phyloP scores from a whole-genome alignment of 2,797 vertebrate species.

The Hydrocynus forskahlii region DNA sequence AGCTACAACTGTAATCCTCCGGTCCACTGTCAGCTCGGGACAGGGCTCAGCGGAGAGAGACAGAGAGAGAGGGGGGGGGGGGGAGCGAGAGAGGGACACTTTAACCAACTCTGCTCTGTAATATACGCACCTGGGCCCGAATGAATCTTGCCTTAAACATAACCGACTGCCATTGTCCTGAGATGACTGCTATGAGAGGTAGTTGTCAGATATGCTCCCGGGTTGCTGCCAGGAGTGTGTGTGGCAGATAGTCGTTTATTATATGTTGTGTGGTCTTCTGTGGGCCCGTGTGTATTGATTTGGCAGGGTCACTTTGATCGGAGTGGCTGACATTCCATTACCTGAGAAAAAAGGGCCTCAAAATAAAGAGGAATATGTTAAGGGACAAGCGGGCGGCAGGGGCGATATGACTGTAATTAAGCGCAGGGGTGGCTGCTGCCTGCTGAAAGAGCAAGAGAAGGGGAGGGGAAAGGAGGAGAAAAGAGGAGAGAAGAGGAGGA shows the following conservation, averaged over 20 bases:
- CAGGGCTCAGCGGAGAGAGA: slow-evolving; percentile 57
- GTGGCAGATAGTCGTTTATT: slow-evolving; percentile 87
- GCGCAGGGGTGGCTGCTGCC: slow-evolving; percentile 76
- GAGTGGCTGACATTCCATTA: slow-evolving; percentile 90
- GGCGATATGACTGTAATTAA: slow-evolving; percentile 88
- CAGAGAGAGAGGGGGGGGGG: background rate
- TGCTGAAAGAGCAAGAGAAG: slow-evolving; percentile 34
- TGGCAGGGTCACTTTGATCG: slow-evolving; percentile 93
- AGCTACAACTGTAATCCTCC: slow-evolving; percentile 84
- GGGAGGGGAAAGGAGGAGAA: background rate
- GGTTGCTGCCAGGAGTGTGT: slow-evolving; percentile 72
- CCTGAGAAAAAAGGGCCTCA: slow-evolving; percentile 80
- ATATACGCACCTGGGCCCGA: slow-evolving; percentile 86
- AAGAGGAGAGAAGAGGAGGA: slow-evolving; percentile 11
- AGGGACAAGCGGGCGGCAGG: slow-evolving; percentile 81
- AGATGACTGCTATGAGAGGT: slow-evolving; percentile 87
- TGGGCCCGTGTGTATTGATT: slow-evolving; percentile 89
- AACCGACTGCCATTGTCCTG: slow-evolving; percentile 84
- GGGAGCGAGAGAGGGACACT: slow-evolving; percentile 71
- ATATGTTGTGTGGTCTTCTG: slow-evolving; percentile 87
- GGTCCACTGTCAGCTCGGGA: slow-evolving; percentile 79
- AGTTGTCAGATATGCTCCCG: slow-evolving; percentile 83
- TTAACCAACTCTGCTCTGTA: slow-evolving; percentile 84
- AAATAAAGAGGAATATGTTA: slow-evolving; percentile 88
- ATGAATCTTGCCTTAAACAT: slow-evolving; percentile 88